Evolutionary conservation across 2,797 vertebrate species (phyloP).

Genomic region (Sebastes hopkinsi): DNA sequence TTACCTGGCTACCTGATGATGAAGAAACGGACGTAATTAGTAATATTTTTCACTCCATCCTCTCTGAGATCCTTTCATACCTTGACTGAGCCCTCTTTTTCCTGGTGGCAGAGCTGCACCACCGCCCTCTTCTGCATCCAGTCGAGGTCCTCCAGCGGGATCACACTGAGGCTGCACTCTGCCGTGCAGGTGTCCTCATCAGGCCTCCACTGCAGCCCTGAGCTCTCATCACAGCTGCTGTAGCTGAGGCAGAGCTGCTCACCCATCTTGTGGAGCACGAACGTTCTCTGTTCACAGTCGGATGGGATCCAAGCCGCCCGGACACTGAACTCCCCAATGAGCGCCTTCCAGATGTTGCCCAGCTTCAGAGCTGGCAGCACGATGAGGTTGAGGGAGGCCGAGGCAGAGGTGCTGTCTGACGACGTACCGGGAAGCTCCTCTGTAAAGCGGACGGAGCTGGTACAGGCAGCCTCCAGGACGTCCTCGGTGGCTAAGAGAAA

Average conservation of each 20-base stretch:
- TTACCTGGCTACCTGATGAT: not conserved
- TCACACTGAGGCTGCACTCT: slow-evolving; percentile 82
- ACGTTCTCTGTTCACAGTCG: slow-evolving; percentile 71
- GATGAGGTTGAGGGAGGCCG: slow-evolving; percentile 77
- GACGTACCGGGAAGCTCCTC: slow-evolving; percentile 70
- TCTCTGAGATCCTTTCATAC: slow-evolving; percentile 68
- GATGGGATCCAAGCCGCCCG: slow-evolving; percentile 69
- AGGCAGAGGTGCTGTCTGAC: slow-evolving; percentile 50
- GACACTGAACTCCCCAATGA: slow-evolving; percentile 89
- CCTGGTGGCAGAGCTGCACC: slow-evolving; percentile 88
- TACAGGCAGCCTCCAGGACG: slow-evolving; percentile 47
- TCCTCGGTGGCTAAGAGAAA: slow-evolving; percentile 57
- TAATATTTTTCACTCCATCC: not conserved
- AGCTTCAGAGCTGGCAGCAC: slow-evolving; percentile 71
- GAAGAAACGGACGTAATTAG: not conserved
- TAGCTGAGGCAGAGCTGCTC: slow-evolving; percentile 83
- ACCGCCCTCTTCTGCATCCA: slow-evolving; percentile 95
- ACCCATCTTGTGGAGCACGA: slow-evolving; percentile 82
- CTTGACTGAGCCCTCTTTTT: slow-evolving; percentile 82
- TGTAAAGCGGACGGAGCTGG: slow-evolving; percentile 10
- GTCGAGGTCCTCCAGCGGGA: slow-evolving; percentile 89
- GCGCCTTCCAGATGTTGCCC: slow-evolving; percentile 85
- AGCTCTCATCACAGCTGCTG: slow-evolving; percentile 68
- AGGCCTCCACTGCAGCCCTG: slow-evolving; percentile 37
- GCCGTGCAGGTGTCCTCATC: slow-evolving; percentile 71